Evolutionary conservation across 1,140 invertebrate genomes (phyloP).

Genomic region (Anoplophora glabripennis): DNA sequence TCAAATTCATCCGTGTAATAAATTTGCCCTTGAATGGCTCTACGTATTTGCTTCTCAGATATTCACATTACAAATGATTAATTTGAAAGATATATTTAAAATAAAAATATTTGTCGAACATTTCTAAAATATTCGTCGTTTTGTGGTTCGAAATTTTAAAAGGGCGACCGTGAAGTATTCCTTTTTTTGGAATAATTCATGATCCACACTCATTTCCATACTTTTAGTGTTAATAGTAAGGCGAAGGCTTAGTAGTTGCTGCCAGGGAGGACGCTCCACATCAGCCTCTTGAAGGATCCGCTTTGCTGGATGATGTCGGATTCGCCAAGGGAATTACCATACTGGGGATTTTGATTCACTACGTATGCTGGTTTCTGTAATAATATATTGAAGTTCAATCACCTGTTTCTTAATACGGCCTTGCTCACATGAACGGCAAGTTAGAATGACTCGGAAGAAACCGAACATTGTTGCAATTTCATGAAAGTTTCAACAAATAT

Average conservation of each 20-base stretch:
- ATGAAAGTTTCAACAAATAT: too few species aligned
- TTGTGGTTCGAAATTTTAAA: too few species aligned
- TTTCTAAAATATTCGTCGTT: conserved; percentile 28
- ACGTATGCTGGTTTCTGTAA: conserved; percentile 32
- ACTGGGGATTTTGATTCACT: conserved; percentile 32
- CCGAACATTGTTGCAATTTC: too few species aligned
- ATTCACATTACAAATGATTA: conserved; percentile 25
- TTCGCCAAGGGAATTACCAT: conserved; percentile 50
- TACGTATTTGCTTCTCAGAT: conserved; percentile 33
- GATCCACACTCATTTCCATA: background rate
- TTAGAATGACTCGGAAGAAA: too few species aligned
- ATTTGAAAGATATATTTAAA: conserved; percentile 24
- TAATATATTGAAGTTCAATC: conserved; percentile 5
- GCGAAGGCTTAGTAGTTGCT: conserved; percentile 74
- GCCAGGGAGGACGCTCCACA: conserved; percentile 83
- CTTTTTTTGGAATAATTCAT: too few species aligned
- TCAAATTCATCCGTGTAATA: conserved; percentile 24
- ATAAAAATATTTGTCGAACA: conserved; percentile 14
- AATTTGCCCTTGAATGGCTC: conserved; percentile 27
- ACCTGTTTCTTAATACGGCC: too few species aligned
- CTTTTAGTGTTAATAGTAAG: too few species aligned
- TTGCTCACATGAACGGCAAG: too few species aligned
- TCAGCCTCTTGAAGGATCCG: conserved; percentile 86
- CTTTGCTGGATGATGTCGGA: conserved; percentile 84
- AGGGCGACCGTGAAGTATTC: too few species aligned